phyloP scores from a whole-genome alignment of 1,140 invertebrate genomes.

The Aphaenogaster rudis region DNA sequence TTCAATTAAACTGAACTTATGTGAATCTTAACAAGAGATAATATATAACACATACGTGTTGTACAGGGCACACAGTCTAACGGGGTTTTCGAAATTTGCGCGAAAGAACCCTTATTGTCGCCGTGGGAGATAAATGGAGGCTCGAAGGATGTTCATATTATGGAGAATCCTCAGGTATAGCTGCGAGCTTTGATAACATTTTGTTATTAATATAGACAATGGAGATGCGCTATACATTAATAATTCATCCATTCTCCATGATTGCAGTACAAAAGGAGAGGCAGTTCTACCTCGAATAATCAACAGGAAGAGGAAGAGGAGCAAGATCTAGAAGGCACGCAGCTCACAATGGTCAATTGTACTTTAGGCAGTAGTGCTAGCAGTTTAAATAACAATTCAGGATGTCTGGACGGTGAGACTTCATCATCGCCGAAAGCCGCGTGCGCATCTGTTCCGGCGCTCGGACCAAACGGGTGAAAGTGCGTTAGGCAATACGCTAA shows the following conservation, averaged over 20 bases:
- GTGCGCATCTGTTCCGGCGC: conserved; percentile 79
- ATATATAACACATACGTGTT: not conserved
- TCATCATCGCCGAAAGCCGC: conserved; percentile 75
- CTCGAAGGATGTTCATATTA: conserved; percentile 85
- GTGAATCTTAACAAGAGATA: not conserved
- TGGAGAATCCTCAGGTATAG: conserved; percentile 88
- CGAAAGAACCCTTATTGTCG: conserved; percentile 84
- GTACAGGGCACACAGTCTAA: conserved; percentile 85
- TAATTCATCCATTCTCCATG: conserved; percentile 26
- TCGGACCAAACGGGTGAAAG: conserved; percentile 85
- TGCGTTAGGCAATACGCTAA: conserved; percentile 53
- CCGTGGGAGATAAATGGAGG: conserved; percentile 85
- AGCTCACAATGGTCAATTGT: conserved; percentile 83
- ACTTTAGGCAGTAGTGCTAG: conserved; percentile 80
- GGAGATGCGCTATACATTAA: not conserved
- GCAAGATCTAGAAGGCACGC: conserved; percentile 80
- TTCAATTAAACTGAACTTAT: not conserved
- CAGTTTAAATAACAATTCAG: conserved; percentile 85
- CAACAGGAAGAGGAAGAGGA: conserved; percentile 63
- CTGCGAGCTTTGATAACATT: not conserved
- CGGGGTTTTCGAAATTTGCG: conserved; percentile 84
- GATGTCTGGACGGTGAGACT: conserved; percentile 70
- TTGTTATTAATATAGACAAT: not conserved
- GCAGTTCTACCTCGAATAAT: conserved; percentile 70
- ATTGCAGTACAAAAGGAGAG: conserved; percentile 79